Evolutionary conservation across 2,797 vertebrate species (phyloP), one percentile per base, ranked within the genome.

Genomic region (Myripristis jacobus): DNA sequence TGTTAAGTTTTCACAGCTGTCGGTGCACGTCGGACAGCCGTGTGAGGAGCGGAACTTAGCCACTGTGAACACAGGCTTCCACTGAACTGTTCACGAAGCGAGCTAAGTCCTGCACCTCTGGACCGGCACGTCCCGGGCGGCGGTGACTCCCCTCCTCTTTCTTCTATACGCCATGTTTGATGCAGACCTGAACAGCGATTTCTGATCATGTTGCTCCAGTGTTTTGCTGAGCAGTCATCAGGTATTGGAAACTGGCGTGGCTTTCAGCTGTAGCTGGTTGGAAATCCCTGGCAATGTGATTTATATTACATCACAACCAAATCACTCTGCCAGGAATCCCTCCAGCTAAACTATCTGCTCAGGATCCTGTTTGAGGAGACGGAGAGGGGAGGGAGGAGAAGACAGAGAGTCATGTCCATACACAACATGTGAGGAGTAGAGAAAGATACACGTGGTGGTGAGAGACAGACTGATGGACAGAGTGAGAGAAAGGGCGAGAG

Each of bases 251-350:
- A 47, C 25, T 29, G 65, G 48, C 64, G 79, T 74, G 74, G 81
- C 69, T 80, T 91, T 91, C 81, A 91, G 93, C 89, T 93, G 82
- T 89, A 92, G 92, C 93, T 93, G 89, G 94, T 95, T 95, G 94
- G 95, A 95, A 95, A 95, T 95, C 95, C 95, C 95, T 95, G 95
- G 95, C 95, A 95, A 95, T 95, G 95, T 95, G 95, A 95, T 95
- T 95, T 95, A 89, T 70, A 92, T 94, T 85, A 93, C 82, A 93
- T 93, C 91, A 92, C 90, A 90, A 92, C 81, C 91, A 95, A 95
- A 95, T 95, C 95, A 95, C 95, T 95, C 94, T 94, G 94, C 95
- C 95, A 95, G 95, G 95, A 95, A 95, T 95, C 95, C 95, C 92
- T 92, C 94, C 94, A 93, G 88, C 93, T 84, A 88, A 86, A 92